phyloP scores from a whole-genome alignment of 1,140 invertebrate species.

The Drosophila orena region DNA sequence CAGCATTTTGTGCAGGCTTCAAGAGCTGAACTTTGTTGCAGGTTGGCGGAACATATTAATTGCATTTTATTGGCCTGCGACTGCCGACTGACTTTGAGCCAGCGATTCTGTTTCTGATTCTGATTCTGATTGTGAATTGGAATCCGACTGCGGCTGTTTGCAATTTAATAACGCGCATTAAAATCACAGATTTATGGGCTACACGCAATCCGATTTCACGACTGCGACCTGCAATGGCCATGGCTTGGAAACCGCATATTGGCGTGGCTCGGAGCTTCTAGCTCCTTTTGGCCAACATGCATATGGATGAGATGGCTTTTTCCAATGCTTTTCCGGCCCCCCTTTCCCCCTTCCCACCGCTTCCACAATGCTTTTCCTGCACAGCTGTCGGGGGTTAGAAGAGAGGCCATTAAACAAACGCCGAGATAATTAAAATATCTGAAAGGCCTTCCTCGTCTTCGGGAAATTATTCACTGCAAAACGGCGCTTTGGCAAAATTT shows the following conservation, averaged over 20 bases:
- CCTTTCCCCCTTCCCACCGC: too few relatives aligned
- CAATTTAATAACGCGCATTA: slow-evolving; percentile 82
- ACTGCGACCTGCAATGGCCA: slow-evolving; percentile 44
- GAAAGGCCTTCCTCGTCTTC: slow-evolving; percentile 37
- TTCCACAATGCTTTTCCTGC: neutral
- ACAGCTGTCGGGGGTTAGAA: slow-evolving; percentile 42
- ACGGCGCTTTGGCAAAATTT: slow-evolving; percentile 62
- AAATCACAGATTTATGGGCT: slow-evolving; percentile 80
- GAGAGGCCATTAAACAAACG: slow-evolving; percentile 69
- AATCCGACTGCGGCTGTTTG: slow-evolving; percentile 55
- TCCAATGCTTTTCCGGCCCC: slow-evolving; percentile 27
- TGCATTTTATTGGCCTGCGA: slow-evolving; percentile 78
- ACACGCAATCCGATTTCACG: slow-evolving; percentile 81
- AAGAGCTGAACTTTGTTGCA: slow-evolving; percentile 75
- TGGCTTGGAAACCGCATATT: slow-evolving; percentile 45
- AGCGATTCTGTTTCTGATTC: neutral
- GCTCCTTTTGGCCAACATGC: slow-evolving; percentile 7
- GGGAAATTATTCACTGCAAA: slow-evolving; percentile 43
- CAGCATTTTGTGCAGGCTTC: slow-evolving; percentile 62
- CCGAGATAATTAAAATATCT: slow-evolving; percentile 80
- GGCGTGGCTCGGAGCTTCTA: neutral
- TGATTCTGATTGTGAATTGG: slow-evolving; percentile 1
- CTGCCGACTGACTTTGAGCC: slow-evolving; percentile 22
- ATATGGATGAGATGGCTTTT: slow-evolving; percentile 48
- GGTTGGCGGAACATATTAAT: slow-evolving; percentile 80